Base-by-base conservation (phyloP, 2,888 invertebrate genomes). In the Diarsia dahlii region DNA sequence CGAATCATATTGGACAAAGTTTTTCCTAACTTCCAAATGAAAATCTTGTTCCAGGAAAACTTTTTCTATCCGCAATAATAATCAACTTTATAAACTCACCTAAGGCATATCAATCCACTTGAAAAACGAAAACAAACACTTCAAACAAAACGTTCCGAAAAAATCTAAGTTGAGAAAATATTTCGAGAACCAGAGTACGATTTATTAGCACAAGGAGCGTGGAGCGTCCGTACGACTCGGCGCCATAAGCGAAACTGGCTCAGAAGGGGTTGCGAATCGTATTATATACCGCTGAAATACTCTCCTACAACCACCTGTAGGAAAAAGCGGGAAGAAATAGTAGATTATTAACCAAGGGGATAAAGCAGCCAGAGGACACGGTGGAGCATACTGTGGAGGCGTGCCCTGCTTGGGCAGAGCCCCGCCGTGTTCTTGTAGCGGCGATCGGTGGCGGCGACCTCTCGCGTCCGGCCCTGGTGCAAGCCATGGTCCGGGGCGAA, bases 271-370 rank as follows among this genome's bases (percentile, higher is more conserved):
- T 78, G 83, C 69, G 75, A 81, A 84, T 85, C 86, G 73, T 88
- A 84, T 92, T 92, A 89, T 91, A 90, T 86, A 83, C 75, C 63
- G 39, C 68, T 58, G 58, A 71, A 79, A 75, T 72, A 60, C 45
- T 74, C 63, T 87, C 75, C 85, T 87, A 86, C 81, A 87, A 88
- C 88, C 86, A 90, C 89, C 84, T 90, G 91, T 91, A 83, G 78
- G 34, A 45, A 70, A 76, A 66, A 23, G 48, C 20, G 34, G 56
- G 65, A 54, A 71, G 54, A 52, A 60, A n/a, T n/a, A n/a, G n/a
- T n/a, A n/a, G n/a, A n/a, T n/a, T n/a, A n/a, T n/a, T n/a, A n/a
- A n/a, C n/a, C n/a, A n/a, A n/a, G n/a, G n/a, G n/a, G n/a, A n/a
- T n/a, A n/a, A n/a, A n/a, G n/a, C n/a, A n/a, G n/a, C n/a, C n/a